Evolutionary conservation across 2,797 vertebrate genomes (phyloP).

Genomic region (Pangasius larnaudii): DNA sequence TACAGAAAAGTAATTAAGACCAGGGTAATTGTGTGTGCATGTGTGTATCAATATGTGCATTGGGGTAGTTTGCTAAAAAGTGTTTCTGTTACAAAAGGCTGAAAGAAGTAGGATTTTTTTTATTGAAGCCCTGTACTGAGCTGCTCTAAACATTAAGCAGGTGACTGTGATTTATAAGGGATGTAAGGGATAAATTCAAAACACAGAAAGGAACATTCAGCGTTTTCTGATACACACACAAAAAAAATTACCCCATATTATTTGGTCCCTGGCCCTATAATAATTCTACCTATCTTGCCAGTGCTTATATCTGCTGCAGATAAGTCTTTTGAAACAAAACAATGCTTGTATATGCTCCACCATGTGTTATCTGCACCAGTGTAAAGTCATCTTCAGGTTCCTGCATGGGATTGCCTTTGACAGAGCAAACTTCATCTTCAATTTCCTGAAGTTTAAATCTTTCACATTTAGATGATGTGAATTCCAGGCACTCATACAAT

Average conservation of each 20-base stretch:
- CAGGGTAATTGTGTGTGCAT: background rate
- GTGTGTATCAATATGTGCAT: background rate
- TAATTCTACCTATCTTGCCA: constrained; percentile 45
- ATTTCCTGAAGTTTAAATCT: constrained; percentile 14
- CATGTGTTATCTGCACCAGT: background rate
- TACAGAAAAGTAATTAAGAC: background rate
- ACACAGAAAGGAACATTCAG: constrained; percentile 44
- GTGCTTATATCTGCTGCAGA: constrained; percentile 46
- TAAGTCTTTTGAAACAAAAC: background rate
- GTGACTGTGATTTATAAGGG: constrained; percentile 62
- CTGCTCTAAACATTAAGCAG: constrained; percentile 48
- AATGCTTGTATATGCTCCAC: background rate
- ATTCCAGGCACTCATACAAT: background rate
- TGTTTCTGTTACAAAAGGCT: background rate
- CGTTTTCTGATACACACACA: constrained; percentile 46
- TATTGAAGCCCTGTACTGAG: constrained; percentile 58
- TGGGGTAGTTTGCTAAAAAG: background rate
- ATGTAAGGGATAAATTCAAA: constrained; percentile 57
- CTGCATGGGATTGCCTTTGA: background rate
- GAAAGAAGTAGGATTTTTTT: constrained; percentile 44
- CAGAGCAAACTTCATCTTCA: constrained; percentile 1
- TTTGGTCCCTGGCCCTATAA: constrained; percentile 47
- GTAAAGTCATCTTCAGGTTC: background rate
- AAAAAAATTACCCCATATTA: constrained; percentile 43
- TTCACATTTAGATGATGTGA: constrained; percentile 3